These are phyloP conservation scores for Apoda limacodes DNA, from an alignment of 2,888 invertebrate genomes.

Conservation along the genomic window DNA sequence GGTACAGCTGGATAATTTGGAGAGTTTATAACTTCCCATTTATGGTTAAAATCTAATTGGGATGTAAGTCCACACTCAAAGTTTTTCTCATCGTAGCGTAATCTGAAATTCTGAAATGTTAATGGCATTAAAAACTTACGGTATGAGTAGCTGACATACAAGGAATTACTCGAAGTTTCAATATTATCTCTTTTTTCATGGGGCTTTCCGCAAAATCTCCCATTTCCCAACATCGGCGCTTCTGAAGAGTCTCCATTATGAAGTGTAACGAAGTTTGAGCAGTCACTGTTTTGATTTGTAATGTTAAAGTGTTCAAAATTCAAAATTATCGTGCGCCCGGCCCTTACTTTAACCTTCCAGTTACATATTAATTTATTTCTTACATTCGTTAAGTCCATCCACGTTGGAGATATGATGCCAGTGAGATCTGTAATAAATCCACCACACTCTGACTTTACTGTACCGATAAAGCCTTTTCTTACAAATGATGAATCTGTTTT, in stretches of 20 bases:
- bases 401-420: slow-evolving; percentile 58
- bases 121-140: too few species aligned
- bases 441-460: slow-evolving; percentile 75
- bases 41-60: slow-evolving; percentile 57
- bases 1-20: slow-evolving; percentile 88
- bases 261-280: slow-evolving; percentile 62
- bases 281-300: slow-evolving; percentile 41
- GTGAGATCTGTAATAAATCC: slow-evolving; percentile 69
- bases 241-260: slow-evolving; percentile 79
- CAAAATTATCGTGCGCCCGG: slow-evolving; percentile 78
- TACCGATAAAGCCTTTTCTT: slow-evolving; percentile 76
- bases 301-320: slow-evolving; percentile 73
- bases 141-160: slow-evolving; percentile 32
- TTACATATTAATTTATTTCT: slow-evolving; percentile 64
- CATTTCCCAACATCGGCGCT: slow-evolving; percentile 82
- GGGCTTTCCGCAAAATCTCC: slow-evolving; percentile 77
- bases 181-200: slow-evolving; percentile 45
- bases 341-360: slow-evolving; percentile 80
- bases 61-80: slow-evolving; percentile 77
- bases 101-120: slow-evolving; percentile 43
- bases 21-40: slow-evolving; percentile 72
- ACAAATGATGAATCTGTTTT: slow-evolving; percentile 71
- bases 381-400: slow-evolving; percentile 24
- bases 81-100: slow-evolving; percentile 72
- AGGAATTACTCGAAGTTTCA: slow-evolving; percentile 73